Evolutionary conservation across 2,888 invertebrate species (phyloP).

Genomic region (Orthosia gracilis): DNA sequence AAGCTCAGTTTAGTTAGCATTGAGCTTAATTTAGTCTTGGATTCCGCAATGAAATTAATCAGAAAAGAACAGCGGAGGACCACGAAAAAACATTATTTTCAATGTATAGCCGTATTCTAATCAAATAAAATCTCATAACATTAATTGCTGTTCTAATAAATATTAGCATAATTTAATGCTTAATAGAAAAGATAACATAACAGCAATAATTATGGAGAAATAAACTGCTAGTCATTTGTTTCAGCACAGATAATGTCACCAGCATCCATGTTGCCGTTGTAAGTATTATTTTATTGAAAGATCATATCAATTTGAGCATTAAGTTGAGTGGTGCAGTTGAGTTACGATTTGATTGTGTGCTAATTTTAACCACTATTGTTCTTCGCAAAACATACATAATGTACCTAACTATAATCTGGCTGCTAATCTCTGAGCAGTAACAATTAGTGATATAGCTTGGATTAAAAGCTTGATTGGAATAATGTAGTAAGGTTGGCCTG

Average conservation of each 20-base stretch:
- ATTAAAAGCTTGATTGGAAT: not conserved
- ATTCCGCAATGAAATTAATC: too few species aligned
- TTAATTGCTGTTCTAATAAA: slow-evolving; percentile 25
- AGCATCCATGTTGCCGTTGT: slow-evolving; percentile 7
- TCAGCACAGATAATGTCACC: slow-evolving; percentile 40
- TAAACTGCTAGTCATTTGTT: slow-evolving; percentile 27
- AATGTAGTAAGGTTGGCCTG: not conserved
- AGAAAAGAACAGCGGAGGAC: too few species aligned
- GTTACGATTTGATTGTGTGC: slow-evolving; percentile 48
- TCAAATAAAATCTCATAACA: slow-evolving; percentile 14
- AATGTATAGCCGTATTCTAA: too few species aligned
- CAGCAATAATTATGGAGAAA: slow-evolving; percentile 25
- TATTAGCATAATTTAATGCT: slow-evolving; percentile 19
- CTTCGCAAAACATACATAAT: slow-evolving; percentile 19
- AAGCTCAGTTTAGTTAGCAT: too few species aligned
- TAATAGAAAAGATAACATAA: slow-evolving; percentile 37
- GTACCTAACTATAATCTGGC: slow-evolving; percentile 34
- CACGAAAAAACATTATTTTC: too few species aligned
- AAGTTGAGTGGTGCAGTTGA: slow-evolving; percentile 11
- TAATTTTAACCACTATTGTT: slow-evolving; percentile 51
- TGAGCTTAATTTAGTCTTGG: too few species aligned
- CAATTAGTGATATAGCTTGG: slow-evolving; percentile 20
- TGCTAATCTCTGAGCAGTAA: slow-evolving; percentile 21
- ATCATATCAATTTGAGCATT: slow-evolving; percentile 50
- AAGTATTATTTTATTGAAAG: slow-evolving; percentile 36